phyloP scores from a whole-genome alignment of 2,113 vertebrate species.

The Notarius lentiginosus region DNA sequence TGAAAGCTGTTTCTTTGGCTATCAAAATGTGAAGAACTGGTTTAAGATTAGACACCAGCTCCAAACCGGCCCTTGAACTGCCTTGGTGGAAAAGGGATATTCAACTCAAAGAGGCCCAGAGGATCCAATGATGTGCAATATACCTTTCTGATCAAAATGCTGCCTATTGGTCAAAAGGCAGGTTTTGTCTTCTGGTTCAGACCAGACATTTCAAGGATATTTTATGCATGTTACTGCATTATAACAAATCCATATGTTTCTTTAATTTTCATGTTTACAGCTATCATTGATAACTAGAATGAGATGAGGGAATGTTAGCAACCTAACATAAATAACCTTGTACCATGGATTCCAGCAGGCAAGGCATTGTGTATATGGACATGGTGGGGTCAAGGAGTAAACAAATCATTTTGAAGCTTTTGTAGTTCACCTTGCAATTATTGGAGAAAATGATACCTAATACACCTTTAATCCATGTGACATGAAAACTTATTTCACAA shows the following conservation, averaged over 20 bases:
- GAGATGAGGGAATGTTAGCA: not conserved
- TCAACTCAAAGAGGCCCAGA: too few relatives aligned
- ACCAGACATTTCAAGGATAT: not conserved
- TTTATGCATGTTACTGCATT: not conserved
- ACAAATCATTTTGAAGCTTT: not conserved
- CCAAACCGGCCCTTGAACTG: too few relatives aligned
- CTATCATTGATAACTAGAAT: not conserved
- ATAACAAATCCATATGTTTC: not conserved
- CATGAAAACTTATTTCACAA: not conserved
- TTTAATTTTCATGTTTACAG: not conserved
- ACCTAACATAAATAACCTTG: not conserved
- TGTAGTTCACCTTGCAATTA: not conserved
- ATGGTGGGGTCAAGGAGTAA: not conserved
- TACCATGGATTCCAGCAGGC: not conserved
- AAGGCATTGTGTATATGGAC: not conserved
- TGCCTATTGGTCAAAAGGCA: not conserved
- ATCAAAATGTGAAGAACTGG: too few relatives aligned
- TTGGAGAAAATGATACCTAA: not conserved
- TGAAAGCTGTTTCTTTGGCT: too few relatives aligned
- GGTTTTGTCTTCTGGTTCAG: not conserved
- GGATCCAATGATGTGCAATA: not conserved
- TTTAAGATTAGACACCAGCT: too few relatives aligned
- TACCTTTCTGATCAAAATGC: not conserved
- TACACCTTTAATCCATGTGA: not conserved
- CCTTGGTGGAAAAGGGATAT: too few relatives aligned